These are phyloP conservation scores for Bombus waltoni DNA, from an alignment of 1,140 invertebrate species.

Conservation along the genomic window DNA sequence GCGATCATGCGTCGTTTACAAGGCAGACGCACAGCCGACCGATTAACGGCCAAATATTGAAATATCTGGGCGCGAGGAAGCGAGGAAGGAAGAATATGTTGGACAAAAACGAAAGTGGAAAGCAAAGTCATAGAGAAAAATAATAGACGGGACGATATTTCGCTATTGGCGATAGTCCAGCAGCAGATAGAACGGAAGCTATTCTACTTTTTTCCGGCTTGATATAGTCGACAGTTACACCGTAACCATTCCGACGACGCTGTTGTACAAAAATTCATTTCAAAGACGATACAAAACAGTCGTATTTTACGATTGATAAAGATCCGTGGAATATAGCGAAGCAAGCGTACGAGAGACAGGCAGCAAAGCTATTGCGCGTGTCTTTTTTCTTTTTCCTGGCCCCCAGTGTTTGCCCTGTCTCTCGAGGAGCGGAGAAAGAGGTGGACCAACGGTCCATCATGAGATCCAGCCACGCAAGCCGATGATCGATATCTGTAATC, in stretches of 20 bases:
- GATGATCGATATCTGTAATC: slow-evolving; percentile 49
- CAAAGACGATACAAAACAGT: slow-evolving; percentile 6
- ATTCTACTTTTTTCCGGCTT: not conserved
- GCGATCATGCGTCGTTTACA: slow-evolving; percentile 20
- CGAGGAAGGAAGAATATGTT: not conserved
- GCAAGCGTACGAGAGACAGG: not conserved
- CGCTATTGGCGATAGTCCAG: slow-evolving; percentile 1
- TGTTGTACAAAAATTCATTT: slow-evolving; percentile 18
- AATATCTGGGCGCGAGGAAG: not conserved
- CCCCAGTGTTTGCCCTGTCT: not conserved
- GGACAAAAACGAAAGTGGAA: too few relatives aligned
- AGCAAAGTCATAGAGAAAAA: not conserved
- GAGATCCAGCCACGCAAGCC: slow-evolving; percentile 26
- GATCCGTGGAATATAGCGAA: not conserved
- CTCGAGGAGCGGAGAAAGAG: not conserved
- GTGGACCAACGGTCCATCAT: slow-evolving; percentile 16
- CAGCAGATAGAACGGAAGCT: not conserved
- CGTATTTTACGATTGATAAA: slow-evolving; percentile 37
- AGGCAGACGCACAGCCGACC: not conserved
- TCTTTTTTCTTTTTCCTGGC: not conserved
- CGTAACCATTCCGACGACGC: not conserved
- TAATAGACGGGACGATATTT: not conserved
- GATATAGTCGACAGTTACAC: slow-evolving; percentile 6
- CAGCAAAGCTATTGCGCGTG: not conserved
- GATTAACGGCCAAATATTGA: not conserved